Conservation (phyloP, 2,797 vertebrate species). For the Peromyscus attwateri region DNA sequence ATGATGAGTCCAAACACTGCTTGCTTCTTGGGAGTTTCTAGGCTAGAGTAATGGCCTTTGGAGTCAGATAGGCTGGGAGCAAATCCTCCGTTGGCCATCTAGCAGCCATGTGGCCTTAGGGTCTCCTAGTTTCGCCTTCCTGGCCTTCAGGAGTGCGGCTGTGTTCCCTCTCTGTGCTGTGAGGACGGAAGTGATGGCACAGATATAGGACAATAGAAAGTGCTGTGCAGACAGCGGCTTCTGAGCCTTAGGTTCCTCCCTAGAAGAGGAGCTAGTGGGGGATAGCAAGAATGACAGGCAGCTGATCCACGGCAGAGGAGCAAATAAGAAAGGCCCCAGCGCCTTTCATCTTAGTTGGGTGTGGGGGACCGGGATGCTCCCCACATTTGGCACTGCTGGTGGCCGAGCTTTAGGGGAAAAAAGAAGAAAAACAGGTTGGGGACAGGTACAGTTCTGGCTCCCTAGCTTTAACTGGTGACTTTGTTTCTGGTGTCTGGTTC, state of each 20-base stretch:
- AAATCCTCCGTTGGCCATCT: conserved; percentile 34
- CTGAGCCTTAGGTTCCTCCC: not conserved
- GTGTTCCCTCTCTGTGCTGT: not conserved
- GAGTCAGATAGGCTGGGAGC: conserved; percentile 72
- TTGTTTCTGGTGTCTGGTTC: not conserved
- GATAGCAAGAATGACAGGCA: not conserved
- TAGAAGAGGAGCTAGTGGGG: not conserved
- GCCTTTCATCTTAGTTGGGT: not conserved
- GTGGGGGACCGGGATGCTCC: not conserved
- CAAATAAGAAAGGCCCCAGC: not conserved
- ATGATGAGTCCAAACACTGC: conserved; percentile 34
- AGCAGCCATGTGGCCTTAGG: conserved; percentile 32
- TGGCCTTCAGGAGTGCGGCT: not conserved
- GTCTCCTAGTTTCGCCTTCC: conserved; percentile 37
- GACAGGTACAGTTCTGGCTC: not conserved
- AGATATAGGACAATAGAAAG: not conserved
- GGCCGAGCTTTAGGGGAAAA: not conserved
- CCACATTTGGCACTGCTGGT: not conserved
- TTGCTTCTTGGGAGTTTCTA: conserved; percentile 1
- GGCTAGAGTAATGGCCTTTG: conserved; percentile 62
- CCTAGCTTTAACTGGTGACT: not conserved
- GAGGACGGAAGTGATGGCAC: not conserved
- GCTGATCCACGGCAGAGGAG: not conserved
- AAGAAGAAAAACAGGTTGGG: not conserved
- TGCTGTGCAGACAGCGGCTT: not conserved